Percentiles rank a stretch among this genome's conserved stretches.
Evolutionary conservation across 1,140 invertebrate species (phyloP).

Genomic region (Acyrthosiphon pisum): DNA sequence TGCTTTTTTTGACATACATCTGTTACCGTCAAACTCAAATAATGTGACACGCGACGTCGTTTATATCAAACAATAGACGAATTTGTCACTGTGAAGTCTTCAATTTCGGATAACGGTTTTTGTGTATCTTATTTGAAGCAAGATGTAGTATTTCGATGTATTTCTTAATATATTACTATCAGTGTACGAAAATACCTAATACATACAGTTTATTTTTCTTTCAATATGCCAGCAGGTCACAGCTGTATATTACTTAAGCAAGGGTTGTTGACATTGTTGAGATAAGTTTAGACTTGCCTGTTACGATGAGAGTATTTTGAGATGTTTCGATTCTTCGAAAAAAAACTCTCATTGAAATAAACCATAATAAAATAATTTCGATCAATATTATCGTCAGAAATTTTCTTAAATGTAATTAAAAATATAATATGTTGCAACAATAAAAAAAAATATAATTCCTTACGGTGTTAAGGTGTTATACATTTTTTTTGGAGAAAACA

Average conservation of each 20-base stretch:
- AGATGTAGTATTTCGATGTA: neutral
- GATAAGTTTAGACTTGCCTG: neutral
- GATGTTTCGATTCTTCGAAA: neutral
- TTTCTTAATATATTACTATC: neutral
- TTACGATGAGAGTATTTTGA: neutral
- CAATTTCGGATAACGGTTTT: neutral
- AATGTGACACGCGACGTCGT: neutral
- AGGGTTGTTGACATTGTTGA: neutral
- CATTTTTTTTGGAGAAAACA: neutral
- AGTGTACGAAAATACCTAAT: neutral
- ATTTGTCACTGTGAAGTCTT: neutral
- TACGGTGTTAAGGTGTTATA: neutral
- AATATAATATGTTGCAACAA: neutral
- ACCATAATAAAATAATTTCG: too few species aligned
- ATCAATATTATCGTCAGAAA: neutral
- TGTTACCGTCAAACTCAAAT: neutral
- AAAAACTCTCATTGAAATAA: neutral
- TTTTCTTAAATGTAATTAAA: neutral
- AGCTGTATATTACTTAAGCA: neutral
- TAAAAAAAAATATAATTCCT: neutral
- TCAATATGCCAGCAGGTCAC: neutral
- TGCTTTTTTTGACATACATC: neutral
- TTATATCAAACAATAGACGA: neutral
- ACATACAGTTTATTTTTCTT: neutral
- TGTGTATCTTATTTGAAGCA: neutral